Conservation (phyloP, 2,797 vertebrate species). For the Sebastes kiyomatsui region DNA sequence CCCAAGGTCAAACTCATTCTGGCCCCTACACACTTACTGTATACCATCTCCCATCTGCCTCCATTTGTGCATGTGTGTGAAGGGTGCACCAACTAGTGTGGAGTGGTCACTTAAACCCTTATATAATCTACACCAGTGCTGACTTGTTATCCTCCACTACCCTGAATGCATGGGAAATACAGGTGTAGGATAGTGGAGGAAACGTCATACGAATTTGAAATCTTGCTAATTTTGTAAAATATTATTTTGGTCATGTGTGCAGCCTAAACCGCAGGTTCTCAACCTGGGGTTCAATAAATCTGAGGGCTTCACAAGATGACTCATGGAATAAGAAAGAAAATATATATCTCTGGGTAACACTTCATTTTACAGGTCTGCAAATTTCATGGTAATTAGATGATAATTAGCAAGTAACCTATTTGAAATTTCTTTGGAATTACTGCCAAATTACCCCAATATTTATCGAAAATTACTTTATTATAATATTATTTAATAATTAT, state of each 20-base stretch:
- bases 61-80: conserved; percentile 10
- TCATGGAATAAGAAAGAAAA: neutral
- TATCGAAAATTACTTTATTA: no score
- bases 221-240: neutral
- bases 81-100: neutral
- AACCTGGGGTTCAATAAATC: neutral
- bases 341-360: neutral
- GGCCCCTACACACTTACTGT: neutral
- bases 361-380: no score
- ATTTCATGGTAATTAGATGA: no score
- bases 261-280: neutral
- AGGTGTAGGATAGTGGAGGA: neutral
- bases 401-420: no score
- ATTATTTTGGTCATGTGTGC: neutral
- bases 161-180: neutral
- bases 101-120: conserved; percentile 20
- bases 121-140: neutral
- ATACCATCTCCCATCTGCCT: conserved; percentile 1
- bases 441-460: neutral
- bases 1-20: conserved; percentile 5
- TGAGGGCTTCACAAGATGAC: neutral
- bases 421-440: no score
- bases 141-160: neutral
- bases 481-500: no score
- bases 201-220: conserved; percentile 13